Evolutionary conservation across 2,888 invertebrate genomes (phyloP).

Genomic region (Lobophora halterata): DNA sequence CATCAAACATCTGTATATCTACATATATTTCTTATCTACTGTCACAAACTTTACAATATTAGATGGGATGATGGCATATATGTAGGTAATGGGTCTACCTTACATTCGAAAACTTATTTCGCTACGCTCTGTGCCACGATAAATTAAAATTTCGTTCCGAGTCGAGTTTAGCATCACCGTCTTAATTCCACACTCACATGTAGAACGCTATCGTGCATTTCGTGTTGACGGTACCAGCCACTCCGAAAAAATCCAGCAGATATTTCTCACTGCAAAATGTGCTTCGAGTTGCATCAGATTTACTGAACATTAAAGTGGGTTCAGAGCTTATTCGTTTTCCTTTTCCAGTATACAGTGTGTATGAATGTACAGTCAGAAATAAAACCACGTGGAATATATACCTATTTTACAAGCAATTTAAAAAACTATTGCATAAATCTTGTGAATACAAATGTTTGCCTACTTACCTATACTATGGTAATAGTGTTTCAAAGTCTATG

Average conservation of each 20-base stretch:
- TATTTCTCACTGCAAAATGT: constrained; percentile 16
- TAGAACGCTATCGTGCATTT: constrained; percentile 15
- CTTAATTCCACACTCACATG: constrained; percentile 19
- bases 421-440: no score
- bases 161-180: constrained; percentile 20
- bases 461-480: no score
- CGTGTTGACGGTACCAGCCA: constrained; percentile 10
- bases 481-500: no score
- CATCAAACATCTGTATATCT: no score
- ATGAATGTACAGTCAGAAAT: not conserved
- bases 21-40: no score
- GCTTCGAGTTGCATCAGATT: constrained; percentile 9
- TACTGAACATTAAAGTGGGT: constrained; percentile 7
- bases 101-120: constrained; percentile 24
- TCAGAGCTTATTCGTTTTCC: constrained; percentile 1
- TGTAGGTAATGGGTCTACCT: constrained; percentile 30
- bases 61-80: no score
- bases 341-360: constrained; percentile 1
- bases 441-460: no score
- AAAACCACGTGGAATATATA: no score
- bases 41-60: no score
- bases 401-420: no score
- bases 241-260: constrained; percentile 11
- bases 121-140: constrained; percentile 15
- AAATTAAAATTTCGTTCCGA: constrained; percentile 27